Conservation (phyloP, 1,140 invertebrate species). For the Coenobita brevimanus region DNA sequence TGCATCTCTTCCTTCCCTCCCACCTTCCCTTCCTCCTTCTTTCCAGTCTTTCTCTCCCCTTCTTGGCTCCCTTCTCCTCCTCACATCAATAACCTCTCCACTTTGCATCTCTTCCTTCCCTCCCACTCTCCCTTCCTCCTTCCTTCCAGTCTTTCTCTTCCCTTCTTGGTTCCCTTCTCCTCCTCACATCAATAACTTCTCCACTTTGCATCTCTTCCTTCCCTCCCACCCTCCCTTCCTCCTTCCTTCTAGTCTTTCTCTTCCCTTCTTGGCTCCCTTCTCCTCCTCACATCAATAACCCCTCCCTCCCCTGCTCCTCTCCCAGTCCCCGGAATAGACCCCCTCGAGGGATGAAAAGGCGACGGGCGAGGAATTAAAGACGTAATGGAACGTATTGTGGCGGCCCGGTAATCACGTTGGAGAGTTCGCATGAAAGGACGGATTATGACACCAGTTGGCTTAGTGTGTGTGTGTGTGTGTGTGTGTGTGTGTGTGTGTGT, state of each 20-base stretch:
- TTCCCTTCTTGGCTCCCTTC: too few relatives aligned
- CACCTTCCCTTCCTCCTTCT: neutral
- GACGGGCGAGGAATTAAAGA: slow-evolving; percentile 2
- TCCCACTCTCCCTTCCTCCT: neutral
- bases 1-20: too few relatives aligned
- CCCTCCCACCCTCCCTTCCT: neutral
- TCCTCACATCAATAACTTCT: neutral
- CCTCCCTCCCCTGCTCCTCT: neutral
- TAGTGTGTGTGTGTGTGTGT: too few relatives aligned
- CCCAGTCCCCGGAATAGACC: neutral
- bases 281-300: neutral
- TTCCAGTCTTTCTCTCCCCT: neutral
- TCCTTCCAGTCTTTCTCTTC: neutral
- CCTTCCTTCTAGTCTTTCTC: too few relatives aligned
- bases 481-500: too few relatives aligned
- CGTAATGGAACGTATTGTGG: slow-evolving; percentile 35
- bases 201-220: neutral
- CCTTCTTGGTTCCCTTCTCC: too few relatives aligned
- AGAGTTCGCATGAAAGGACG: slow-evolving; percentile 9
- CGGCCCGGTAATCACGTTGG: slow-evolving; percentile 23
- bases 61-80: neutral
- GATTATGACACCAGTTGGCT: slow-evolving; percentile 10
- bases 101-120: neutral
- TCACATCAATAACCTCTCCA: neutral
- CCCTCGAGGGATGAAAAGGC: slow-evolving; percentile 5